Evolutionary conservation across 2,888 invertebrate species (phyloP).

Genomic region (Agriotes lineatus): DNA sequence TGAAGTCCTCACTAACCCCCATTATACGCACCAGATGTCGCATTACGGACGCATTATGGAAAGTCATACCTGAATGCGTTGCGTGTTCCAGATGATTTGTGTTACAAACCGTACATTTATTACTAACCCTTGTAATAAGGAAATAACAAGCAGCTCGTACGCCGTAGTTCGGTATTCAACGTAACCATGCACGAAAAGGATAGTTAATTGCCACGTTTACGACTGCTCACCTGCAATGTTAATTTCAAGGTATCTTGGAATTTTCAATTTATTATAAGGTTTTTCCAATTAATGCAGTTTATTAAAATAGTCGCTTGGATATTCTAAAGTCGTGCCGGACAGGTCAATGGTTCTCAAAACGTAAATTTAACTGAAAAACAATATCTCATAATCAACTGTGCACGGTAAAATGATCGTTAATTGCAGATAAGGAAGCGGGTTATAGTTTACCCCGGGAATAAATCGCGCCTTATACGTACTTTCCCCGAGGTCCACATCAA

Average conservation of each 20-base stretch:
- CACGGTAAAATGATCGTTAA: not conserved
- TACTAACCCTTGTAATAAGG: not conserved
- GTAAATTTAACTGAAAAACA: not conserved
- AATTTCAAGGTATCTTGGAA: too few species aligned
- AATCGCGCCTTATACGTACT: slow-evolving; percentile 1
- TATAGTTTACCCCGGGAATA: not conserved
- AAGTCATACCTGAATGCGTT: not conserved
- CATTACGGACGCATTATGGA: not conserved
- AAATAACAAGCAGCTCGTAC: too few species aligned
- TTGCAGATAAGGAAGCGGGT: not conserved
- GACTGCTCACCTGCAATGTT: too few species aligned
- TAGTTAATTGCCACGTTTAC: too few species aligned
- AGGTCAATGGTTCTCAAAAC: too few species aligned
- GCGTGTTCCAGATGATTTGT: not conserved
- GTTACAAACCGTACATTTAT: not conserved
- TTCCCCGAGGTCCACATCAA: not conserved
- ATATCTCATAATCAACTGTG: not conserved
- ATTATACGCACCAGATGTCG: not conserved
- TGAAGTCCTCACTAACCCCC: not conserved
- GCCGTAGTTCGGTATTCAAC: too few species aligned
- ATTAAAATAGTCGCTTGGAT: too few species aligned
- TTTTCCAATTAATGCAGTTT: too few species aligned
- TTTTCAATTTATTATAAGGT: too few species aligned
- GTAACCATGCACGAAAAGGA: too few species aligned
- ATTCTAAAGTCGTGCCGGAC: too few species aligned